phyloP scores from a whole-genome alignment of 2,113 vertebrate genomes.

The Dryoscopus gambensis region DNA sequence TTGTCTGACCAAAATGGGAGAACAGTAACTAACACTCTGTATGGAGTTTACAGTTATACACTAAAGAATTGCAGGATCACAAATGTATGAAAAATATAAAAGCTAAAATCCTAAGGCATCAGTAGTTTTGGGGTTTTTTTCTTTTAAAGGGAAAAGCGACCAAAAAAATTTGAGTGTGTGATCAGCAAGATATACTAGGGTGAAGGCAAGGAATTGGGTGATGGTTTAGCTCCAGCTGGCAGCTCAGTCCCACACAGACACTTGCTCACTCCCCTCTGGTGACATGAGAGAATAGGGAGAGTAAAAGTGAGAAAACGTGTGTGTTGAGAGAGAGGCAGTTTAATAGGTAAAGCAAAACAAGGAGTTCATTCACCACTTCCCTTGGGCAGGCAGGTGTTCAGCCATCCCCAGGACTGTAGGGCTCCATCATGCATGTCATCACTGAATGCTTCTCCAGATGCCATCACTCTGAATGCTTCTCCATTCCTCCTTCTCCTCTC shows the following conservation, averaged over 20 bases:
- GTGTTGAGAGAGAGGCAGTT: not conserved
- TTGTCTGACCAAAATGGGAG: not conserved
- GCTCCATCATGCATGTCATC: not conserved
- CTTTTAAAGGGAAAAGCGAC: not conserved
- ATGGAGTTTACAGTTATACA: not conserved
- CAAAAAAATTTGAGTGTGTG: not conserved
- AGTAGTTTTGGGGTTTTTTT: not conserved
- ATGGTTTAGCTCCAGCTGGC: not conserved
- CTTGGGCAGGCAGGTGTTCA: not conserved
- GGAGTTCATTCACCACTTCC: not conserved
- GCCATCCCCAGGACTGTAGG: not conserved
- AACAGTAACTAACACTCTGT: not conserved
- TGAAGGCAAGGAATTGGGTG: not conserved
- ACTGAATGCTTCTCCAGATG: not conserved
- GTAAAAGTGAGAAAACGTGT: not conserved
- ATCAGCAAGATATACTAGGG: not conserved
- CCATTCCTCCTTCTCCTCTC: not conserved
- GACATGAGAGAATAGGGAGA: not conserved
- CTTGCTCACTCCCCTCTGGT: accelerated
- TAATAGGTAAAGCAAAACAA: not conserved
- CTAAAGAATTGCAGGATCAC: not conserved
- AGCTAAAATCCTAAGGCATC: not conserved
- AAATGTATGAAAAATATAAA: not conserved
- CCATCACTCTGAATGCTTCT: not conserved
- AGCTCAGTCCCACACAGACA: not conserved